Percentiles rank a stretch among this genome's conserved stretches.
phyloP scores from a whole-genome alignment of 2,113 vertebrate species.

The Noturus placidus region DNA sequence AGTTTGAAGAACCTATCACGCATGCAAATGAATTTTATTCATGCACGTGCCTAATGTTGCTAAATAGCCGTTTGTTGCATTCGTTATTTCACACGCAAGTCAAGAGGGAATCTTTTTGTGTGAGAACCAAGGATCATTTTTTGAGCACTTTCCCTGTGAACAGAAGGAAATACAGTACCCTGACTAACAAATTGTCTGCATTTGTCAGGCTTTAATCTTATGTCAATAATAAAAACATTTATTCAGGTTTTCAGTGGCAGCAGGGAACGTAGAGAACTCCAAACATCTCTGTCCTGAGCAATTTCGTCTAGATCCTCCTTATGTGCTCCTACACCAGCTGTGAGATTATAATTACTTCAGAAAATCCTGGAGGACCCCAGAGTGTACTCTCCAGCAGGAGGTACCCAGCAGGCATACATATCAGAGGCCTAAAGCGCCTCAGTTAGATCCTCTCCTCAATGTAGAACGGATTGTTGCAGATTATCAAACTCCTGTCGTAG shows the following conservation, averaged over 20 bases:
- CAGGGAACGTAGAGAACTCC: not conserved
- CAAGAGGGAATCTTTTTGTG: not conserved
- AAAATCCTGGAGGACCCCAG: slow-evolving; percentile 2
- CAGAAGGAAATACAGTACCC: not conserved
- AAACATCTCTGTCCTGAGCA: slow-evolving; percentile 14
- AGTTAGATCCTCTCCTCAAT: not conserved
- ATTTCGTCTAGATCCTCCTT: not conserved
- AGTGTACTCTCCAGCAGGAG: not conserved
- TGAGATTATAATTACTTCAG: slow-evolving; percentile 6
- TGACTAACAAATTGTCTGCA: not conserved
- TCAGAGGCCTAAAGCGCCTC: not conserved
- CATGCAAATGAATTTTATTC: slow-evolving; percentile 26
- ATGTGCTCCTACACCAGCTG: slow-evolving; percentile 6
- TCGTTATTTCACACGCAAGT: not conserved
- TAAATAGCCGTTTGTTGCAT: not conserved
- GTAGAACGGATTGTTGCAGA: not conserved
- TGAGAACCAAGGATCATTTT: not conserved
- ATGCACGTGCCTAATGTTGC: slow-evolving; percentile 3
- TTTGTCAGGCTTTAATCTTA: not conserved
- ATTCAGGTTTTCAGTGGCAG: not conserved
- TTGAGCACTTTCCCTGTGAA: not conserved
- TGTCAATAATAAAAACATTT: not conserved
- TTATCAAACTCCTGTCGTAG: not conserved
- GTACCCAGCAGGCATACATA: not conserved
- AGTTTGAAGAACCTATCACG: slow-evolving; percentile 5